phyloP scores from a whole-genome alignment of 2,797 vertebrate species.

The Bovichtus variegatus region DNA sequence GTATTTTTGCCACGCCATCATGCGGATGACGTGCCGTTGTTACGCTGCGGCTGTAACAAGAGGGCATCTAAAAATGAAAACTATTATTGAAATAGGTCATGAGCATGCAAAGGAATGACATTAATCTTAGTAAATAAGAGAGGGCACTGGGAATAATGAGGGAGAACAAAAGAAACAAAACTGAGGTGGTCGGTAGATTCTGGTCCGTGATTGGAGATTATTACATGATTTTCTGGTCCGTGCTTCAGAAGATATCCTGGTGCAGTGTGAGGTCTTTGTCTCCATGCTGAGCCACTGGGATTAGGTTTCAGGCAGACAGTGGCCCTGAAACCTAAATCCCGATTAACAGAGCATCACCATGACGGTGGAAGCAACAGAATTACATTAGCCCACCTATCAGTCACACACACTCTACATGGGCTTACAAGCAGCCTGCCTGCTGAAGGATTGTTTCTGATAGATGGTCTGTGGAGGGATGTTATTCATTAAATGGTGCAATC shows the following conservation, averaged over 20 bases:
- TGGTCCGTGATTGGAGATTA: neutral
- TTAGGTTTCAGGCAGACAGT: slow-evolving; percentile 71
- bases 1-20: neutral
- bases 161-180: too few species aligned
- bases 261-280: slow-evolving; percentile 46
- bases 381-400: slow-evolving; percentile 72
- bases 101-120: neutral
- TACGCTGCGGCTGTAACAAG: neutral
- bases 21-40: neutral
- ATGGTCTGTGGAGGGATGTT: slow-evolving; percentile 27
- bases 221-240: neutral
- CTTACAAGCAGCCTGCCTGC: slow-evolving; percentile 47
- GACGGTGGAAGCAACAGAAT: slow-evolving; percentile 63
- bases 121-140: slow-evolving; percentile 3
- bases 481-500: slow-evolving; percentile 50
- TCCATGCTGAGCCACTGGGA: slow-evolving; percentile 60
- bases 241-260: slow-evolving; percentile 1
- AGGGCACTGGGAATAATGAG: too few species aligned
- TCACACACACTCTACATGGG: slow-evolving; percentile 55
- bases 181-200: neutral
- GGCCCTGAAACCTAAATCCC: slow-evolving; percentile 77
- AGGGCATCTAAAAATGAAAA: slow-evolving; percentile 7
- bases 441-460: slow-evolving; percentile 56
- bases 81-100: slow-evolving; percentile 10
- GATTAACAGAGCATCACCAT: slow-evolving; percentile 76